Conservation (phyloP, 35 echinoderm and acorn worm genomes). For the Heliocidaris erythrogramma region DNA sequence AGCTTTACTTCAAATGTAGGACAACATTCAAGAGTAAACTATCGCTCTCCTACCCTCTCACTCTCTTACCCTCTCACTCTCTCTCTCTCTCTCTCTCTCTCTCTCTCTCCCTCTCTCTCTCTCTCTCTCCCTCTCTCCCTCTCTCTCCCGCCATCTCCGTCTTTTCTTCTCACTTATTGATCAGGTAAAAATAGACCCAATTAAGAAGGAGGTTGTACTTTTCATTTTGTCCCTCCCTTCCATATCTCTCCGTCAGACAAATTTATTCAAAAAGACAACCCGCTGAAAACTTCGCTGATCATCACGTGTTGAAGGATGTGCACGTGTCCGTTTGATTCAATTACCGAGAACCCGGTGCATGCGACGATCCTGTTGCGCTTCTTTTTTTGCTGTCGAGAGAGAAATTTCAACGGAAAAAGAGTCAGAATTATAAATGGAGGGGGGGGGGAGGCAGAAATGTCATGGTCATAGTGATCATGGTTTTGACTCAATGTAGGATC, state of each 20-base stretch:
- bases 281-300: neutral
- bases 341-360: neutral
- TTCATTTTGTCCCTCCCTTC: neutral
- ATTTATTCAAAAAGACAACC: conserved; percentile 27
- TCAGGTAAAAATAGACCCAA: conserved; percentile 17
- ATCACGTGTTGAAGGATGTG: conserved; percentile 13
- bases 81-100: neutral
- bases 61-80: no score
- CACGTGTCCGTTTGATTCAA: conserved; percentile 19
- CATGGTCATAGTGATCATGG: conserved; percentile 19
- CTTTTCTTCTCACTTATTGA: neutral
- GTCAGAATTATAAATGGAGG: neutral
- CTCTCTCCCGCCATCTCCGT: neutral
- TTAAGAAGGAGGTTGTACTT: neutral
- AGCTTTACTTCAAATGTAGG: neutral
- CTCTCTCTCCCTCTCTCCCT: neutral
- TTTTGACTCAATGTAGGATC: neutral
- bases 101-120: neutral
- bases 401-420: neutral
- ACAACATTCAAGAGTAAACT: neutral
- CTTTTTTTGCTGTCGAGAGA: neutral
- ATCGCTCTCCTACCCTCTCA: neutral
- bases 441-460: neutral
- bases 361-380: conserved; percentile 2
- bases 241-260: neutral